Evolutionary conservation across 1,140 invertebrate genomes (phyloP), one percentile per base, ranked within the genome.

Genomic region (Hydropsyche tenuis): DNA sequence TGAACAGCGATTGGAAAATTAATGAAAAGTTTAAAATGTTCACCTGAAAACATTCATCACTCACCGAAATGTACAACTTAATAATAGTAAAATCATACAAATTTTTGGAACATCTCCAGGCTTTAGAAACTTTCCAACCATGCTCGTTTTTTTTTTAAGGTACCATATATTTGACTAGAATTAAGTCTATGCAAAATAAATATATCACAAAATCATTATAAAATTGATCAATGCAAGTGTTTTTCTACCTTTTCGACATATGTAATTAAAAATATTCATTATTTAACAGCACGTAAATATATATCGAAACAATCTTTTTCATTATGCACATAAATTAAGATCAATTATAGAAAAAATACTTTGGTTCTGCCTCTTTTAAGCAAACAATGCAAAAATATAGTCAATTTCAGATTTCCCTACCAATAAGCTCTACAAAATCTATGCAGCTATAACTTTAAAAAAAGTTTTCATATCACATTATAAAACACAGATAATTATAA

Each of bases 111-210:
- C 45, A 68, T 73, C 60, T 73, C 62, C 64, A 69, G 72, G 46
- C 46, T 77, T 77, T 74, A 77, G 76, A 77, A 77, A 77, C 73
- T 75, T 73, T 77, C 71, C 73, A 77, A 75, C 76, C 73, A 75
- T 75, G 76, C 76, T 75, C 73, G 18, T 64, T 64, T 73, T 60
- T 60, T 60, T 60, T 60, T 73, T 60, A 72, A 72, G 66, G 48
- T 73, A 77, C 65, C 53, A 69, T 46, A 63, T 72, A 53, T 65
- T 76, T 71, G 76, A 77, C 76, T 77, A 77, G 73, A 77, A 77
- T 48, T 25, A 60, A 73, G 45, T 69, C 70, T 65, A 75, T 42
- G 22, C 63, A 73, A 73, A 70, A 73, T 60, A 60, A 56, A 73
- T 74, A 77, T 77, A 77, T 74, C 75, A 74, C 75, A 74, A 72